These are phyloP conservation scores for Thysanoteuthis rhombus DNA, from an alignment of 2,888 invertebrate genomes.

Conservation along the genomic window DNA sequence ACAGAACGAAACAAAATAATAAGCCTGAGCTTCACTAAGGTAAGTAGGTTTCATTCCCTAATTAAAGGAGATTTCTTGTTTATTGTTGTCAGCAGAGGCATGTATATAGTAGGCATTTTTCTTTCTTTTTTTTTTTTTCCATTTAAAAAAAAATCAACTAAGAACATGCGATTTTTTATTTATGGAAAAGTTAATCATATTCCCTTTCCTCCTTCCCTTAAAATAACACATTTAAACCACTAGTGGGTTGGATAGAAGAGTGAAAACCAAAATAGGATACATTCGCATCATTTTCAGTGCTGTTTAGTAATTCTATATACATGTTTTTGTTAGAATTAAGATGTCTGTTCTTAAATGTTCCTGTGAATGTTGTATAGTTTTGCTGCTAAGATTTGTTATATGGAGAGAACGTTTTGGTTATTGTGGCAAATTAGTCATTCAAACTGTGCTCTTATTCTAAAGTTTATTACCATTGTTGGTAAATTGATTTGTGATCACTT, in stretches of 20 bases:
- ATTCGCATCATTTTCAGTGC: neutral
- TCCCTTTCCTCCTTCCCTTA: neutral
- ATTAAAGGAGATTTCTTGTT: neutral
- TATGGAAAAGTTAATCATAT: neutral
- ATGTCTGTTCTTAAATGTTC: too few species aligned
- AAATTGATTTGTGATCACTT: too few species aligned
- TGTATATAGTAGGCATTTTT: neutral
- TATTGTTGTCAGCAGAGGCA: slow-evolving; percentile 31
- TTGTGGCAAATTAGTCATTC: too few species aligned
- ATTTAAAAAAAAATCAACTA: neutral
- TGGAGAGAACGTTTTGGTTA: too few species aligned
- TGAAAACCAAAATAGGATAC: neutral
- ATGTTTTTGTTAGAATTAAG: neutral
- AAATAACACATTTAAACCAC: neutral
- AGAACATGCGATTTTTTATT: neutral
- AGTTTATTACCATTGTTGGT: too few species aligned
- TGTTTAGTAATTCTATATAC: neutral
- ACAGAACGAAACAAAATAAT: slow-evolving; percentile 29
- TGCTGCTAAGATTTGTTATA: too few species aligned
- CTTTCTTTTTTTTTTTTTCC: neutral
- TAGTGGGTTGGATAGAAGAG: neutral
- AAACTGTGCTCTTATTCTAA: too few species aligned
- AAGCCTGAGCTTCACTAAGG: slow-evolving; percentile 16
- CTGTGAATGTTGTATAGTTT: too few species aligned
- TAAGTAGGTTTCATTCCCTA: slow-evolving; percentile 26